Conservation (phyloP, 2,797 vertebrate species). For the Peromyscus aztecus region DNA sequence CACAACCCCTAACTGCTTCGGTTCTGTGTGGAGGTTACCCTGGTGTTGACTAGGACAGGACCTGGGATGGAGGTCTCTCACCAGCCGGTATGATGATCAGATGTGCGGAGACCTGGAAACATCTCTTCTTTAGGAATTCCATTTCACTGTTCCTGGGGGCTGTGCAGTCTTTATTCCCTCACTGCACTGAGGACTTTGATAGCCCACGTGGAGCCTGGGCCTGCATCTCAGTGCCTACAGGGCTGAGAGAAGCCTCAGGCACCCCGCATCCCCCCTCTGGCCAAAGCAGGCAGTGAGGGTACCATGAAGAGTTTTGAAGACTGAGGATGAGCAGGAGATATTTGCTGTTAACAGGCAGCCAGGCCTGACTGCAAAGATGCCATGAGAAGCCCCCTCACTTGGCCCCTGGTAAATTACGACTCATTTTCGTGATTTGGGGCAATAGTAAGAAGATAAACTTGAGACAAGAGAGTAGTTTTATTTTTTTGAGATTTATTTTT, state of each 20-base stretch:
- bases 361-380: not conserved
- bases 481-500: not conserved
- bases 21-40: not conserved
- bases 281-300: not conserved
- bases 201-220: not conserved
- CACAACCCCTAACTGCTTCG: not conserved
- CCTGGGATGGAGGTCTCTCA: not conserved
- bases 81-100: not conserved
- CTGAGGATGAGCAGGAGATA: not conserved
- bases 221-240: not conserved
- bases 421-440: not conserved
- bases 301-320: not conserved
- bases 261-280: not conserved
- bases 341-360: not conserved
- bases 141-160: not conserved
- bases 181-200: not conserved
- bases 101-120: fast-evolving
- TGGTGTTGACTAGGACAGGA: not conserved
- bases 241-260: not conserved
- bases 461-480: not conserved
- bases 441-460: not conserved
- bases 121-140: not conserved
- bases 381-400: not conserved
- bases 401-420: not conserved
- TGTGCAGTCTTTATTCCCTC: fast-evolving